Conservation (phyloP, 2,113 vertebrate genomes). For the Pagrus major region DNA sequence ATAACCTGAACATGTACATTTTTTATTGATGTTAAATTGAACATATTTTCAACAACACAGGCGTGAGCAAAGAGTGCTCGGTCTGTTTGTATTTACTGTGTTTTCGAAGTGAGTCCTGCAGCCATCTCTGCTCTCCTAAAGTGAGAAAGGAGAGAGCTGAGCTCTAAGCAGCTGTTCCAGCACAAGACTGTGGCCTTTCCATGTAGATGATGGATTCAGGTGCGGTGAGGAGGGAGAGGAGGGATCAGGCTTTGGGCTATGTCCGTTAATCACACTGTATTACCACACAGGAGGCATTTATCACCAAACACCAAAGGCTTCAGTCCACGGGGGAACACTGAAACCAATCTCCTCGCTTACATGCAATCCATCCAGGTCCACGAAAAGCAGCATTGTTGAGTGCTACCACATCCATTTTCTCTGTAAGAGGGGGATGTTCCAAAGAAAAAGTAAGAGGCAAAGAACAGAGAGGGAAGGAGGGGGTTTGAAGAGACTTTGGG, state of each 20-base stretch:
- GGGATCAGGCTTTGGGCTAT: conserved; percentile 75
- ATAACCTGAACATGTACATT: neutral
- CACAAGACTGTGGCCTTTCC: conserved; percentile 73
- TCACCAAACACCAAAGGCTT: conserved; percentile 84
- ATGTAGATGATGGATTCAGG: conserved; percentile 84
- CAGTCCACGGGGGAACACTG: conserved; percentile 77
- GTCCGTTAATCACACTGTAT: conserved; percentile 84
- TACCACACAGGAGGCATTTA: conserved; percentile 84
- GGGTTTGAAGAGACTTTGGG: conserved; percentile 38
- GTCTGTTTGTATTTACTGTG: conserved; percentile 38
- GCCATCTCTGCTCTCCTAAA: conserved; percentile 43
- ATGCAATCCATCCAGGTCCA: conserved; percentile 78
- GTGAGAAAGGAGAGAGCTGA: conserved; percentile 33
- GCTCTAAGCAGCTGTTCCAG: conserved; percentile 65
- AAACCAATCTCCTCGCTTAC: conserved; percentile 79
- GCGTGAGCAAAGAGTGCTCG: neutral
- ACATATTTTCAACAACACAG: neutral
- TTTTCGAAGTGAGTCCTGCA: conserved; percentile 36
- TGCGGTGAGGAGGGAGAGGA: conserved; percentile 69
- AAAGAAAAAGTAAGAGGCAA: conserved; percentile 52
- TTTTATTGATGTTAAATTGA: neutral
- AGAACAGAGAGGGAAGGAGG: conserved; percentile 20
- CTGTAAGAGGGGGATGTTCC: conserved; percentile 48
- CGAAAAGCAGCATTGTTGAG: conserved; percentile 66
- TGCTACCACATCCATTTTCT: conserved; percentile 73